Evolutionary conservation across 2,888 invertebrate genomes (phyloP).

Genomic region (Aspidiotus rigidus): DNA sequence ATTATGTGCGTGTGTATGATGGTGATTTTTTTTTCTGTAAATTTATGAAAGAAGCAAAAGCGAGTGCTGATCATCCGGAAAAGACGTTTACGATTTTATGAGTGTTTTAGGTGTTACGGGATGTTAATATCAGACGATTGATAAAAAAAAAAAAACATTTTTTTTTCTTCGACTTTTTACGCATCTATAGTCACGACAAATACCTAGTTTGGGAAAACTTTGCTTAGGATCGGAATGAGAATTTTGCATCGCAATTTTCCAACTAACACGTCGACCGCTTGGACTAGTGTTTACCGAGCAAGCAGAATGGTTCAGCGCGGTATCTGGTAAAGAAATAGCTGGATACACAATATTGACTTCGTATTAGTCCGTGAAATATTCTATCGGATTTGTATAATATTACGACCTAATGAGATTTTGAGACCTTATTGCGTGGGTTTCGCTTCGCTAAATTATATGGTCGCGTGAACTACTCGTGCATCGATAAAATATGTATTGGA

Average conservation of each 20-base stretch:
- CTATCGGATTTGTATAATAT: too few relatives aligned
- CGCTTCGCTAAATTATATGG: too few relatives aligned
- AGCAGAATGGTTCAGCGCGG: slow-evolving; percentile 13
- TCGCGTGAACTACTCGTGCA: too few relatives aligned
- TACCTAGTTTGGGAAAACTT: slow-evolving; percentile 25
- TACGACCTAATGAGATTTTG: too few relatives aligned
- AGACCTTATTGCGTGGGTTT: too few relatives aligned
- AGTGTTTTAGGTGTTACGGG: not conserved
- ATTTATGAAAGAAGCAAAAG: slow-evolving; percentile 1
- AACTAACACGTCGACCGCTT: slow-evolving; percentile 22
- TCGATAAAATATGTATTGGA: too few relatives aligned
- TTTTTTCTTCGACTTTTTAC: not conserved
- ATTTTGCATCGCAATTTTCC: slow-evolving; percentile 16
- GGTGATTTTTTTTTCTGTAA: not conserved
- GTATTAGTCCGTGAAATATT: not conserved
- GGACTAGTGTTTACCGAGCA: slow-evolving; percentile 20
- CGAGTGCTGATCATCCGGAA: not conserved
- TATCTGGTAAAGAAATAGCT: slow-evolving; percentile 15
- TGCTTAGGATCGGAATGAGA: slow-evolving; percentile 15
- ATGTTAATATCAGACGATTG: not conserved
- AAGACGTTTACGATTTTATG: not conserved
- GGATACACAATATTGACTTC: not conserved
- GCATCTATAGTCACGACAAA: not conserved
- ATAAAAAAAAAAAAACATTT: not conserved
- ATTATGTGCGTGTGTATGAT: not conserved